These are phyloP conservation scores for Dendrocincla fuliginosa DNA, from an alignment of 2,797 vertebrate genomes.

Conservation along the genomic window DNA sequence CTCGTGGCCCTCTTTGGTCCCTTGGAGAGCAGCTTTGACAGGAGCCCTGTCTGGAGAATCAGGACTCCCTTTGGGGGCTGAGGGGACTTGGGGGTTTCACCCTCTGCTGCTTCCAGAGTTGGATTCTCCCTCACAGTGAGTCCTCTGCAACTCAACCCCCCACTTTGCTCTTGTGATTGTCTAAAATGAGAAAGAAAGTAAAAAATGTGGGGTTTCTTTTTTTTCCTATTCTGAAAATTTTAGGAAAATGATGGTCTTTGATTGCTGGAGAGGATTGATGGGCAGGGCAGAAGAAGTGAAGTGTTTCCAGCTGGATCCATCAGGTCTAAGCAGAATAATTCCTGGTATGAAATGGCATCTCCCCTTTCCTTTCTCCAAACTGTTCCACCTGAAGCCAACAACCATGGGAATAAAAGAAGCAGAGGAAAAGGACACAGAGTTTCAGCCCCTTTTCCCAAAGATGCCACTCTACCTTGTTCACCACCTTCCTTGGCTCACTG, in stretches of 20 bases:
- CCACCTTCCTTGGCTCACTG: no score
- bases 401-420: neutral
- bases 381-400: neutral
- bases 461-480: no score
- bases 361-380: neutral
- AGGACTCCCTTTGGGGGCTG: neutral
- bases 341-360: neutral
- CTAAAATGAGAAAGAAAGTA: neutral
- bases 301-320: neutral
- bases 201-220: fast-evolving
- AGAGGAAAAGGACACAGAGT: neutral
- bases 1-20: neutral
- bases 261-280: neutral
- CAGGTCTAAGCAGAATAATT: neutral
- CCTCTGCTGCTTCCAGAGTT: neutral
- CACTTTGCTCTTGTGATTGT: neutral
- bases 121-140: neutral
- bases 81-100: neutral
- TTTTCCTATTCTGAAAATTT: neutral
- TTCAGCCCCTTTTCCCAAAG: neutral
- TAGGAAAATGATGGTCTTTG: neutral
- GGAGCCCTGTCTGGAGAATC: neutral
- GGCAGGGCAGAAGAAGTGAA: neutral
- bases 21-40: neutral
- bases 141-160: neutral